Evolutionary conservation across 2,797 vertebrate genomes (phyloP).

Genomic region (Coluber constrictor): DNA sequence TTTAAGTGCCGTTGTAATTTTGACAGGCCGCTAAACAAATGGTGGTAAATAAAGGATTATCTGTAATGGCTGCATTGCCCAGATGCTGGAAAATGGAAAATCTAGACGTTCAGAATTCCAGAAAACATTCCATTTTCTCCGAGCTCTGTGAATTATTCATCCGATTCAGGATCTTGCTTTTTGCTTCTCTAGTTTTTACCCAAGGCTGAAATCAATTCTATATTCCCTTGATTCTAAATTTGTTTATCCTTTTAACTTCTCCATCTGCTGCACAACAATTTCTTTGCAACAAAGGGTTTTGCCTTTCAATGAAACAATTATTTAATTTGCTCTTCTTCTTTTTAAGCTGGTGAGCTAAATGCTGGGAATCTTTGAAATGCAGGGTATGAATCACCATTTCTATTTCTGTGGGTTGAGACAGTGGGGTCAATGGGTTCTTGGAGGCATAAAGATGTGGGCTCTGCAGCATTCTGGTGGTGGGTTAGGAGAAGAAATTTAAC

Average conservation of each 20-base stretch:
- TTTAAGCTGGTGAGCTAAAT: not conserved
- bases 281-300: not conserved
- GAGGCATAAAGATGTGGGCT: not conserved
- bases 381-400: too few species aligned
- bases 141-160: not conserved
- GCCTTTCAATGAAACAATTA: not conserved
- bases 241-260: not conserved
- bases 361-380: not conserved
- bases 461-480: not conserved
- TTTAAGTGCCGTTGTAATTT: not conserved
- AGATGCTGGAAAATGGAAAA: not conserved
- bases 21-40: not conserved
- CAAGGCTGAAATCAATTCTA: not conserved
- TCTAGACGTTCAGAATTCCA: not conserved
- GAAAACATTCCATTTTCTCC: not conserved
- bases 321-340: not conserved
- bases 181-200: not conserved
- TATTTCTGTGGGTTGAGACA: not conserved
- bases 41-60: not conserved
- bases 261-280: not conserved
- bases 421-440: accelerated
- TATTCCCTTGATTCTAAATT: not conserved
- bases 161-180: not conserved
- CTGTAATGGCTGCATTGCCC: not conserved
- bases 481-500: not conserved